phyloP scores from a whole-genome alignment of 1,140 invertebrate genomes.

The Eupristina koningsbergeri region DNA sequence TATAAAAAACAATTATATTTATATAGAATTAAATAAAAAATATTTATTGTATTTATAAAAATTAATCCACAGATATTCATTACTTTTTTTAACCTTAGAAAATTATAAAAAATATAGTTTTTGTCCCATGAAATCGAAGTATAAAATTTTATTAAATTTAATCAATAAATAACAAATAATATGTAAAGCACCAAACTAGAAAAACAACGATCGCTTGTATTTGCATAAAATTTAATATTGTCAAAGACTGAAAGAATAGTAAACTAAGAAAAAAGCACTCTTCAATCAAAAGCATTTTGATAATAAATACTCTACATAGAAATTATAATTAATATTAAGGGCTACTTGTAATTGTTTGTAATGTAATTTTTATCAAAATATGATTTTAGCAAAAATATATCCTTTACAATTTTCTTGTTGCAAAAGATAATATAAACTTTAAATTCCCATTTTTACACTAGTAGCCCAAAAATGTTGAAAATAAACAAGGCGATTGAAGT shows the following conservation, averaged over 20 bases:
- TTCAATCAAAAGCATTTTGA: too few species aligned
- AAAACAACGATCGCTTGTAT: constrained; percentile 42
- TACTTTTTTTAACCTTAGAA: too few species aligned
- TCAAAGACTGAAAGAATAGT: too few species aligned
- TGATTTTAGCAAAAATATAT: neutral
- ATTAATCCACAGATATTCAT: too few species aligned
- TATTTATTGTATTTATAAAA: too few species aligned
- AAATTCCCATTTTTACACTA: constrained; percentile 1
- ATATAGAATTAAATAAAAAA: too few species aligned
- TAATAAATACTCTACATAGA: too few species aligned
- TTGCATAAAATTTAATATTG: constrained; percentile 8
- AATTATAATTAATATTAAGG: neutral
- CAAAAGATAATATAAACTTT: neutral
- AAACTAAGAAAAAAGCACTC: too few species aligned
- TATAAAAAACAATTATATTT: too few species aligned
- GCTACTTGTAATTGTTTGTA: neutral
- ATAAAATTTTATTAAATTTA: neutral
- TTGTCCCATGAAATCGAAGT: neutral
- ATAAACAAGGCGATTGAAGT: constrained; percentile 2
- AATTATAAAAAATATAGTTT: neutral
- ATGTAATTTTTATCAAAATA: too few species aligned
- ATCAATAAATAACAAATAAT: neutral
- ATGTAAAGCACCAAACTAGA: constrained; percentile 49
- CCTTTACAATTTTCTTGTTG: neutral
- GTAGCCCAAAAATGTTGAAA: constrained; percentile 26